A percentile compares a stretch with the other conserved stretches of the same genome.
phyloP scores from a whole-genome alignment of 2,113 vertebrate species.

The Thalassarche chlororhynchos region DNA sequence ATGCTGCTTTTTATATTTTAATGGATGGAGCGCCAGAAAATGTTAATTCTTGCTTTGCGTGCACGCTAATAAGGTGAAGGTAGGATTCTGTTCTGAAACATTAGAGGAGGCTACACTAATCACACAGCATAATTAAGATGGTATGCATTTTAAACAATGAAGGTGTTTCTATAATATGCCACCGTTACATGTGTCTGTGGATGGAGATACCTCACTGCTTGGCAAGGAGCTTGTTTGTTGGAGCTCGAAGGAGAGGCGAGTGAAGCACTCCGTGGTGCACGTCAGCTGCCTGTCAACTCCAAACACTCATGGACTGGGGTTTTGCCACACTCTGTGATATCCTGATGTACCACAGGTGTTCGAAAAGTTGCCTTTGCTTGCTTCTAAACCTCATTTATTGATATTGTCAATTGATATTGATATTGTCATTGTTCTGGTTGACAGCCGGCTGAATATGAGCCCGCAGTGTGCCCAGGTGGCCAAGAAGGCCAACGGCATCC shows the following conservation, averaged over 20 bases:
- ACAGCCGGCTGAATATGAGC: too few relatives aligned
- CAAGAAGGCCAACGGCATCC: too few relatives aligned
- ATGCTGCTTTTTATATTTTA: background rate
- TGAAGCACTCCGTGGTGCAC: accelerated
- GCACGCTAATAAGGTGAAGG: background rate
- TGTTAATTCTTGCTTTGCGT: background rate
- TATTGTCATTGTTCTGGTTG: too few relatives aligned
- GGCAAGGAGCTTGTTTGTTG: background rate
- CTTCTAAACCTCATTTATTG: background rate
- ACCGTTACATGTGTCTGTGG: accelerated
- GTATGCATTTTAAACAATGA: background rate
- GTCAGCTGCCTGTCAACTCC: background rate
- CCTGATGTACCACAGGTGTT: accelerated
- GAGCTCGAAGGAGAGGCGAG: background rate
- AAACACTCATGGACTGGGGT: accelerated
- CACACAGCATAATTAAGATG: background rate
- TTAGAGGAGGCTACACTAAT: background rate
- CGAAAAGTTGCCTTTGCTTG: background rate
- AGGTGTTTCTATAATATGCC: accelerated
- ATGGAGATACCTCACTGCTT: accelerated
- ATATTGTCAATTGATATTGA: too few relatives aligned
- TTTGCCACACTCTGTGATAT: background rate
- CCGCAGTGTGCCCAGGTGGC: too few relatives aligned
- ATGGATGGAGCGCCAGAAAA: background rate
- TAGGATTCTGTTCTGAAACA: background rate